Evolutionary conservation across 2,888 invertebrate species (phyloP).

Genomic region (Epiperipatus broadwayi): DNA sequence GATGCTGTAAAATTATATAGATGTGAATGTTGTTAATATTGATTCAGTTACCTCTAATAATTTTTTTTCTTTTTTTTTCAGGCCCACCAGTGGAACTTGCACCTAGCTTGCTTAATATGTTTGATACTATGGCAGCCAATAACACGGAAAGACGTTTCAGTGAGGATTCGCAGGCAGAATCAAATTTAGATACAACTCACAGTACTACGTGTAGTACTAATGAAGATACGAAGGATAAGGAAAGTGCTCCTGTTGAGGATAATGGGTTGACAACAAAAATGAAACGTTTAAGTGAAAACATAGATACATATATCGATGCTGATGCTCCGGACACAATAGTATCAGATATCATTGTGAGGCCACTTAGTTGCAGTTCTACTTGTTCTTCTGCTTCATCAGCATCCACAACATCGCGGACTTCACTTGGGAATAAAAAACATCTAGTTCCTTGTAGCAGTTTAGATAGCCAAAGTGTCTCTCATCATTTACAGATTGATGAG

Average conservation of each 20-base stretch:
- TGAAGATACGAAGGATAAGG: slow-evolving; percentile 7
- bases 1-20: no score
- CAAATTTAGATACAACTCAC: slow-evolving; percentile 1
- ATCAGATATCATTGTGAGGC: slow-evolving; percentile 8
- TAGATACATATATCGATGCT: background rate
- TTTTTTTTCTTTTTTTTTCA: slow-evolving; percentile 35
- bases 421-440: background rate
- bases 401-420: background rate
- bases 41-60: no score
- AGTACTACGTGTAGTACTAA: slow-evolving; percentile 11
- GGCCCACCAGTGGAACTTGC: slow-evolving; percentile 63
- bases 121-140: slow-evolving; percentile 44
- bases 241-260: no score
- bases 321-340: background rate
- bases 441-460: background rate
- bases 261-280: no score
- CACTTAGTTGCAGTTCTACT: background rate
- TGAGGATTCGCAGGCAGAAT: slow-evolving; percentile 19
- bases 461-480: background rate
- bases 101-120: slow-evolving; percentile 64
- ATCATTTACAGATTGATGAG: background rate
- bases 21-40: no score
- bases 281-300: no score
- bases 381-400: background rate
- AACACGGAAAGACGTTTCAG: slow-evolving; percentile 20